Conservation (phyloP, 2,113 vertebrate genomes). For the Taxidea taxus region DNA sequence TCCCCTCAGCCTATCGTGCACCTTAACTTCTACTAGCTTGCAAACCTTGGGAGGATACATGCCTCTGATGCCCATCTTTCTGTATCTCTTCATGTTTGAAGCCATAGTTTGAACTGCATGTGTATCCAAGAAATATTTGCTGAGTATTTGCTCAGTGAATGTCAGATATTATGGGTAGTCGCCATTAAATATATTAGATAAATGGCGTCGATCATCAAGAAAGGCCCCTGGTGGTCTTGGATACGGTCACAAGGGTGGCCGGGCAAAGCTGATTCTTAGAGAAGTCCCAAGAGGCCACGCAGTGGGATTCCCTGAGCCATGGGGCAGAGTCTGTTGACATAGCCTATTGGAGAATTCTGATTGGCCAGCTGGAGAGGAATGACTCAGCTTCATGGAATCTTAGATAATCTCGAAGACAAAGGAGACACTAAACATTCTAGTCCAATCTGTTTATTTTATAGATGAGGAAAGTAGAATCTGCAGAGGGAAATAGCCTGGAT, state of each 20-base stretch:
- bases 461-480: not conserved
- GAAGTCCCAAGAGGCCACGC: not conserved
- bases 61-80: not conserved
- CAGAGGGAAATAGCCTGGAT: not conserved
- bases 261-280: not conserved
- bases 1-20: not conserved
- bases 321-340: not conserved
- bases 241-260: not conserved
- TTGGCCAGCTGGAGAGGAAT: not conserved
- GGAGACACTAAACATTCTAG: not conserved
- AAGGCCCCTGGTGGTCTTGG: not conserved
- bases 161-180: not conserved
- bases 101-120: not conserved
- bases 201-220: not conserved
- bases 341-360: not conserved
- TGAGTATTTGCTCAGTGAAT: not conserved
- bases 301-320: not conserved
- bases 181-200: not conserved
- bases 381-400: not conserved
- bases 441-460: not conserved
- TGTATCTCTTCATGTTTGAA: not conserved
- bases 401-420: not conserved
- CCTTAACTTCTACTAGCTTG: not conserved
- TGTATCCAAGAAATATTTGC: not conserved
- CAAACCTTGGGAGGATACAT: not conserved